Evolutionary conservation across 2,888 invertebrate genomes (phyloP).

Genomic region (Uropetala carovei): DNA sequence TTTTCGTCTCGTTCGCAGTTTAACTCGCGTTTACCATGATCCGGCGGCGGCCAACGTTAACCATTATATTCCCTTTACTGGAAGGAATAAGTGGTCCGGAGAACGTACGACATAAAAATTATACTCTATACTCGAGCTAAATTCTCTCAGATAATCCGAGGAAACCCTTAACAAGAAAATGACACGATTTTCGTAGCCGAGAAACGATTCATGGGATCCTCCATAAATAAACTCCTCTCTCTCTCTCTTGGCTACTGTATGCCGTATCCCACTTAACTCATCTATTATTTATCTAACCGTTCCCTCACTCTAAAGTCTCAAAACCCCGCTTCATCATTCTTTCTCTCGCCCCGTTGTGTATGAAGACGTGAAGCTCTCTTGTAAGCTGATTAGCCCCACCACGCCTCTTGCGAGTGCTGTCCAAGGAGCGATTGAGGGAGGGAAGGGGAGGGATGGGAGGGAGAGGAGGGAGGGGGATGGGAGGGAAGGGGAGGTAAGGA

Average conservation of each 20-base stretch:
- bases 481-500: background rate
- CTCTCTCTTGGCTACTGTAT: background rate
- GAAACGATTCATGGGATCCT: slow-evolving; percentile 28
- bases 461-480: background rate
- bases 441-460: background rate
- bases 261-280: slow-evolving; percentile 35
- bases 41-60: no score
- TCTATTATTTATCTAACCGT: slow-evolving; percentile 30
- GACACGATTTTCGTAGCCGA: slow-evolving; percentile 14
- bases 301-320: background rate
- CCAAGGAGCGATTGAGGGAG: background rate
- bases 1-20: no score
- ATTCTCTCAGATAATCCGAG: slow-evolving; percentile 12
- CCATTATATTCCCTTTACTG: background rate
- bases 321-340: background rate
- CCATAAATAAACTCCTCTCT: slow-evolving; percentile 20
- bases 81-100: background rate
- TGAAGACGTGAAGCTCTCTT: slow-evolving; percentile 24
- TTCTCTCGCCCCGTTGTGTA: slow-evolving; percentile 28
- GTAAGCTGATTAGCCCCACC: slow-evolving; percentile 35
- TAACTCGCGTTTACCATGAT: no score
- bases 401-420: slow-evolving; percentile 15
- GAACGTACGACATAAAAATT: background rate
- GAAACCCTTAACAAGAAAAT: slow-evolving; percentile 24
- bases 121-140: slow-evolving; percentile 13